phyloP scores from a whole-genome alignment of 2,888 invertebrate genomes.

The Drosophila quasianomalipes region DNA sequence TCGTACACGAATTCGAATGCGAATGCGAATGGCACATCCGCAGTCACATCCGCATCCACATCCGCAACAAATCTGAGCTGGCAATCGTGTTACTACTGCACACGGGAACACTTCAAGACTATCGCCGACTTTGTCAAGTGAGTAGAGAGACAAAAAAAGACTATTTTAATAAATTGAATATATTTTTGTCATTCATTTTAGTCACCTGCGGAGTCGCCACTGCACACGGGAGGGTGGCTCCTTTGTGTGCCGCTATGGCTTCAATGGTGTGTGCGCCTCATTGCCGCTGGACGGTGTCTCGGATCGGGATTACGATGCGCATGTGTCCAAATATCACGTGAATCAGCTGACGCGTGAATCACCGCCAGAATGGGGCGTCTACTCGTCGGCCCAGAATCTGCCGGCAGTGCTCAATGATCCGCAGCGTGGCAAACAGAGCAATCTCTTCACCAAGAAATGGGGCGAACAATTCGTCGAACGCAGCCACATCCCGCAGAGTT shows the following conservation, averaged over 20 bases:
- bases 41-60: background rate
- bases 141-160: conserved; percentile 37
- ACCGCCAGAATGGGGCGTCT: conserved; percentile 87
- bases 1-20: conserved; percentile 10
- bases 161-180: background rate
- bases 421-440: conserved; percentile 93
- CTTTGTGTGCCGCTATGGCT: conserved; percentile 94
- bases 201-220: conserved; percentile 92
- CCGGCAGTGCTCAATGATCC: conserved; percentile 98
- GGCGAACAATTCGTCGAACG: conserved; percentile 97
- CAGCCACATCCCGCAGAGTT: conserved; percentile 90
- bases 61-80: conserved; percentile 79
- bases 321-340: conserved; percentile 90
- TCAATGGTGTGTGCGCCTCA: conserved; percentile 94
- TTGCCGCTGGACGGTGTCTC: conserved; percentile 95
- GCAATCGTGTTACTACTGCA: conserved; percentile 89
- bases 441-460: conserved; percentile 99
- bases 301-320: conserved; percentile 94
- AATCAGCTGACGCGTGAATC: conserved; percentile 84
- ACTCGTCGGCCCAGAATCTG: conserved; percentile 96
- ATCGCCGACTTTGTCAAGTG: conserved; percentile 88
- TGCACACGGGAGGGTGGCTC: conserved; percentile 94
- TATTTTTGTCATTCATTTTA: conserved; percentile 82
- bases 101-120: conserved; percentile 87
- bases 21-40: conserved; percentile 6